Base-by-base conservation (phyloP, 2,888 invertebrate species). In the Stegana nigrithorax region DNA sequence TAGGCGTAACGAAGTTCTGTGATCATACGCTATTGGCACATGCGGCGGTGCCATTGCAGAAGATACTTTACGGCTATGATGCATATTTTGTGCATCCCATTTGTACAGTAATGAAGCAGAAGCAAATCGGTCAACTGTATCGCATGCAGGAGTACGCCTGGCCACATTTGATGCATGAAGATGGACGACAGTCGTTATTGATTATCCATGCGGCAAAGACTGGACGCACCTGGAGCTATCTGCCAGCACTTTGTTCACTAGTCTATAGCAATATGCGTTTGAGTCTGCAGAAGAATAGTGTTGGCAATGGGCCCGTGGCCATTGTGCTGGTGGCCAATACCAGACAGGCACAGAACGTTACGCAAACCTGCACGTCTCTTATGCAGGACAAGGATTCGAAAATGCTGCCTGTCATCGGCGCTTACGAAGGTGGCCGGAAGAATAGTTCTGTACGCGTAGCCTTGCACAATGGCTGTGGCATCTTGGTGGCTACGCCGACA, bases 201-300 rank as follows among this genome's bases (percentile, higher is more conserved):
- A 87, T 91, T 64, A 86, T 94, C 1, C 88, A 90, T 64, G 87
- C 89, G 0, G 77, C 85, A 0, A 83, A 84, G 12, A 88, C 89
- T 58, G 93, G 93, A 0, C 93, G 93, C 85, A 92, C 93, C 0
- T 83, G 91, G 73, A 90, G 91, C 0, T 93, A 92, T 78, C 79
- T 92, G 25, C 89, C 92, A 12, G 89, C 92, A 0, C 83, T 94
- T 3, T 87, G 91, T 17, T 19, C 53, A 17, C 32, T 19, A 19
- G 14, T 53, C 32, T 19, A 32, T 12, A 17, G 26, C 7, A 4
- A n/a, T 10, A 32, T 21, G 8, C 21, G 12, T 4, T 10, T 19
- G 21, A 17, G 19, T 1, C 6, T 51, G 27, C 8, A 25, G 17
- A 4, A n/a, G 2, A 1, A 1, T 7, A 10, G 1, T 4, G 21